Base-by-base conservation (phyloP, 2,888 invertebrate genomes). In the Dromius quadrimaculatus region DNA sequence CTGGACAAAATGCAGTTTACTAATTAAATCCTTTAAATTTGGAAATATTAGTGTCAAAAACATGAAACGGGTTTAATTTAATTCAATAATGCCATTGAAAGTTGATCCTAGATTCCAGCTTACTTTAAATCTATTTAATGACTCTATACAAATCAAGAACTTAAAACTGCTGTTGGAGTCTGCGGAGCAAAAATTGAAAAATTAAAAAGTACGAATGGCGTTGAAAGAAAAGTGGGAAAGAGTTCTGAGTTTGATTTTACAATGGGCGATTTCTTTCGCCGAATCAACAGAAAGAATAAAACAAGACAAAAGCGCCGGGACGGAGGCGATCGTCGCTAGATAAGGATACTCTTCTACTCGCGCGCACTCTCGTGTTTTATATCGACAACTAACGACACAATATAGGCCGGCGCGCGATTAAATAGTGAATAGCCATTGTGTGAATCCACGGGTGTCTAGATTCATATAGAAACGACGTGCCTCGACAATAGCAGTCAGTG, bases 351-450 rank as follows among this genome's bases (percentile, higher is more conserved):
- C 66, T 50, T 34, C 13, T 9, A 6, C 28, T 23, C 43, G 43
- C 63, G 43, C 22, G 13, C 47, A n/a, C 64, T 64, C 43, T 64
- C 64, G 43, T 75, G 76, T 77, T 77, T 76, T 77, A 76, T 78
- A 77, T 77, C 77, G 76, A 76, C 76, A 74, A 75, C 74, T 36
- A 36, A 59, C 62, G 75, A 75, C 76, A 77, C 76, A 77, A 78
- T 77, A 76, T 77, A 78, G 77, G 76, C 76, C 76, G 76, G 72
- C 71, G 71, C 74, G 76, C 77, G 77, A 78, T 78, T 78, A 78
- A 78, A 78, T 76, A 76, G 77, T 77, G 77, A 78, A 78, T 78
- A 77, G 77, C 77, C 75, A 77, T 78, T 78, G 77, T 78, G 76
- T 74, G 77, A 76, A 77, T 77, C 76, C 76, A 75, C 75, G 76